phyloP scores from a whole-genome alignment of 2,888 invertebrate species.

The Diaperis boleti region DNA sequence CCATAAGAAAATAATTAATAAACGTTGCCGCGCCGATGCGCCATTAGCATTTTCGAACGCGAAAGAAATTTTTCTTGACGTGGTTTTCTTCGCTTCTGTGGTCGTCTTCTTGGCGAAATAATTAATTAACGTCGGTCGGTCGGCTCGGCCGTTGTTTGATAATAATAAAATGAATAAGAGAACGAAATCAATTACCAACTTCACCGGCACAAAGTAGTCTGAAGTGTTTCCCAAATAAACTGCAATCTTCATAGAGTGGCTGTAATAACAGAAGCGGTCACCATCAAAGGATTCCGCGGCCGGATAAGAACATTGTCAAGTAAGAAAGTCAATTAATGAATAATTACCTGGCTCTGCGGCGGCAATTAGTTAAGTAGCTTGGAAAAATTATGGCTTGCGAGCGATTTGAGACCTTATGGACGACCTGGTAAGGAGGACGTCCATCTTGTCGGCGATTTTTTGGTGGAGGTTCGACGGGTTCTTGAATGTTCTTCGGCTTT shows the following conservation, averaged over 20 bases:
- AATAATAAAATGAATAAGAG: slow-evolving; percentile 31
- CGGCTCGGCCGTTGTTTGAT: slow-evolving; percentile 19
- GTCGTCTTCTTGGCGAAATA: slow-evolving; percentile 15
- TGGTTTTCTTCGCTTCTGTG: slow-evolving; percentile 27
- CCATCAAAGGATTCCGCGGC: slow-evolving; percentile 56
- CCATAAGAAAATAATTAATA: slow-evolving; percentile 35
- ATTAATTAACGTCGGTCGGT: slow-evolving; percentile 33
- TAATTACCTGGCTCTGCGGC: slow-evolving; percentile 56
- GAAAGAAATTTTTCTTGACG: slow-evolving; percentile 12
- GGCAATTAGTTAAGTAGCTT: slow-evolving; percentile 58
- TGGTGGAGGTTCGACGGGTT: no score
- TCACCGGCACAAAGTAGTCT: slow-evolving; percentile 44
- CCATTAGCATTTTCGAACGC: slow-evolving; percentile 13
- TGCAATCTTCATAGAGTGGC: slow-evolving; percentile 44
- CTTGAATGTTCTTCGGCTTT: no score
- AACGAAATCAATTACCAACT: slow-evolving; percentile 35
- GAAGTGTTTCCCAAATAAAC: slow-evolving; percentile 56
- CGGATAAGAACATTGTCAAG: slow-evolving; percentile 62
- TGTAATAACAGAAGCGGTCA: slow-evolving; percentile 44
- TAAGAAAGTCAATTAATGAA: slow-evolving; percentile 63
- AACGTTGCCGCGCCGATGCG: slow-evolving; percentile 9
- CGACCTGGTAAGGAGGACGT: not conserved
- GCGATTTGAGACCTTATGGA: not conserved
- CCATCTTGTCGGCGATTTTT: not conserved
- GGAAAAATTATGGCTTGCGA: slow-evolving; percentile 12